Percentiles rank a stretch among this genome's conserved stretches.
phyloP scores from a whole-genome alignment of 2,888 invertebrate genomes.

The Frankliniella intonsa region DNA sequence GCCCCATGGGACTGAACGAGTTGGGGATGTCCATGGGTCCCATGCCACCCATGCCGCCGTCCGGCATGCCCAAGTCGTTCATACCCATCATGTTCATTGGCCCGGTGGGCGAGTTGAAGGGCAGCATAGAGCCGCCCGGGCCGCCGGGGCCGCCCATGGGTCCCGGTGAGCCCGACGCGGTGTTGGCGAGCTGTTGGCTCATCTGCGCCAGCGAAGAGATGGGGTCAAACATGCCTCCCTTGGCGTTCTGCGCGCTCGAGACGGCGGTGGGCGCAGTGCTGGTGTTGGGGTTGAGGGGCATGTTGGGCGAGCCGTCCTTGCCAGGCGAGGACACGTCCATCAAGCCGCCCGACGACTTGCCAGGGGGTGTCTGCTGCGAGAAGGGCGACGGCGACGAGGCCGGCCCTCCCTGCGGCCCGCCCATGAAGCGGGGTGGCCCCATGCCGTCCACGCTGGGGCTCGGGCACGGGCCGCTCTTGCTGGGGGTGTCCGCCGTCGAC shows the following conservation, averaged over 20 bases:
- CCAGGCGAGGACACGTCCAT: conserved; percentile 3
- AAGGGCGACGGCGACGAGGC: conserved; percentile 11
- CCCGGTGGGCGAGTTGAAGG: conserved; percentile 53
- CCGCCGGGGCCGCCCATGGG: conserved; percentile 45
- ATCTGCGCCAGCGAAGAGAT: conserved; percentile 91
- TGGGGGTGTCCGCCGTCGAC: not conserved
- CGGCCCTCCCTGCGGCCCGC: not conserved
- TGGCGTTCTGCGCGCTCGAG: conserved; percentile 51
- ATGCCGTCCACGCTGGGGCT: conserved; percentile 35
- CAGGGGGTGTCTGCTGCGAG: conserved; percentile 26
- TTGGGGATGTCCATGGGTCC: conserved; percentile 44
- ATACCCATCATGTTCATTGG: conserved; percentile 51
- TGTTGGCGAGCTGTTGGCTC: conserved; percentile 86
- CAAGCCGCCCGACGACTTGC: conserved; percentile 7
- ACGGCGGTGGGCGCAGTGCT: conserved; percentile 29
- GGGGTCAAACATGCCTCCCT: conserved; percentile 66
- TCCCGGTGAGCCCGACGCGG: conserved; percentile 56
- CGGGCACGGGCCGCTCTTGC: not conserved
- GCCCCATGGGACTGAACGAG: conserved; percentile 45
- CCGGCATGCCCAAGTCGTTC: conserved; percentile 45
- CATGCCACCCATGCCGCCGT: conserved; percentile 40
- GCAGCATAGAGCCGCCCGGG: conserved; percentile 52
- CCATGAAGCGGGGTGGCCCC: conserved; percentile 37
- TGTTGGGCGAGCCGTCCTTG: conserved; percentile 38
- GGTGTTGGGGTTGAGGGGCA: conserved; percentile 44